Percentiles rank a stretch among this genome's conserved stretches.
phyloP scores from a whole-genome alignment of 2,113 vertebrate species.

The Platysternon megacephalum region DNA sequence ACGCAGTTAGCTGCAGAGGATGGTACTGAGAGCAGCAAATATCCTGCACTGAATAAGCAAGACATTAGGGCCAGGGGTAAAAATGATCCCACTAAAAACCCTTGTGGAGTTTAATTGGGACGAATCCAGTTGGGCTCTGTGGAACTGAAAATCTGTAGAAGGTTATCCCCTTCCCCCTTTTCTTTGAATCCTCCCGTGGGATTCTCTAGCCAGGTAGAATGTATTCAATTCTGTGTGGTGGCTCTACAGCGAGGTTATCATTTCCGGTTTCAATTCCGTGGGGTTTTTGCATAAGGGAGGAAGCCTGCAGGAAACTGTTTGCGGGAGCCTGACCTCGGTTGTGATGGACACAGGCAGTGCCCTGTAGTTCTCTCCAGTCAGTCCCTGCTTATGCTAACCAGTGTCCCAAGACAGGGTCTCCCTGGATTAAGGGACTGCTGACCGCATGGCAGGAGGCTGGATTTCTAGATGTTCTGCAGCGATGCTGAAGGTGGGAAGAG shows the following conservation, averaged over 20 bases:
- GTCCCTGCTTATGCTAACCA: background rate
- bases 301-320: background rate
- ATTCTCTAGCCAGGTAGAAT: background rate
- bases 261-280: background rate
- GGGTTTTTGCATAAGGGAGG: background rate
- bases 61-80: background rate
- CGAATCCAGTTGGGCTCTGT: background rate
- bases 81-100: background rate
- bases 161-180: background rate
- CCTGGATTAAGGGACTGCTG: background rate
- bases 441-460: background rate
- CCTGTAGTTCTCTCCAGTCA: background rate
- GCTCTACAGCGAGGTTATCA: background rate
- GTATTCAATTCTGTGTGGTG: background rate
- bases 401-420: background rate
- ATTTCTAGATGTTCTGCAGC: background rate
- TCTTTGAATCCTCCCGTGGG: background rate
- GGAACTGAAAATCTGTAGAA: slow-evolving; percentile 2
- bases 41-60: background rate
- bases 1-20: background rate
- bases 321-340: background rate
- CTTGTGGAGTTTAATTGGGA: background rate
- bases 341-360: too few species aligned
- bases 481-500: background rate
- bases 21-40: background rate